Percentiles rank a stretch among this genome's conserved stretches.
These are phyloP conservation scores for Drosophila funebris DNA, from an alignment of 1,140 invertebrate genomes.

Conservation along the genomic window DNA sequence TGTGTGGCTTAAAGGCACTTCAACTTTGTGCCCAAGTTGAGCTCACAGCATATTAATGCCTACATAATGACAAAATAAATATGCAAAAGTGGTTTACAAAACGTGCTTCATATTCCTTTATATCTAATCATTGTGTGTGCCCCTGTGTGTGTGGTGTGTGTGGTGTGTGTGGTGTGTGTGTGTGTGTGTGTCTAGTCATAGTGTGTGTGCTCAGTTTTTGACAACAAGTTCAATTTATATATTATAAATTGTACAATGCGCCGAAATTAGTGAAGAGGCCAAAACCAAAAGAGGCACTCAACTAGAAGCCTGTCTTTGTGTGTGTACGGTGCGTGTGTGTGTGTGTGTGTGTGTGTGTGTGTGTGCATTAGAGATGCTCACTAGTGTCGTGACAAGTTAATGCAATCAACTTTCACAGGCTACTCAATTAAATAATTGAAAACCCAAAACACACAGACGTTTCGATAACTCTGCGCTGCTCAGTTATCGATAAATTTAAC, in stretches of 20 bases:
- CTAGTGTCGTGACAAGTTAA: neutral
- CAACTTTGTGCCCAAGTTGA: slow-evolving; percentile 8
- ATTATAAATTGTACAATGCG: slow-evolving; percentile 60
- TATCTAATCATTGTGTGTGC: slow-evolving; percentile 56
- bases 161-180: slow-evolving; percentile 5
- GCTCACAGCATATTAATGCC: slow-evolving; percentile 75
- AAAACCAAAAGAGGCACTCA: slow-evolving; percentile 53
- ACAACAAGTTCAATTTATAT: slow-evolving; percentile 55
- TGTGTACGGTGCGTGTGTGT: slow-evolving; percentile 1
- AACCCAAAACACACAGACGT: too few species aligned
- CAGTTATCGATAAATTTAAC: neutral
- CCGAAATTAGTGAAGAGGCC: slow-evolving; percentile 66
- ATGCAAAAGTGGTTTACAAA: slow-evolving; percentile 83
- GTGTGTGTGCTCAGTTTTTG: slow-evolving; percentile 23
- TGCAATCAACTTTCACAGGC: too few species aligned
- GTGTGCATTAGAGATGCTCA: slow-evolving; percentile 11
- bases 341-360: neutral
- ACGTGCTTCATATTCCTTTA: slow-evolving; percentile 74
- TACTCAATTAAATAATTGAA: too few species aligned
- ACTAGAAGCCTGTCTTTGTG: slow-evolving; percentile 23
- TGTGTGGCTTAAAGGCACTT: slow-evolving; percentile 45
- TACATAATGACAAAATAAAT: slow-evolving; percentile 84
- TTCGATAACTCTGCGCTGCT: neutral
- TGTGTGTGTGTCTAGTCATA: slow-evolving; percentile 6
- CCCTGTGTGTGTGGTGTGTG: neutral